Evolutionary conservation across 1,140 invertebrate genomes (phyloP).

Genomic region (Eufriesea mexicana): DNA sequence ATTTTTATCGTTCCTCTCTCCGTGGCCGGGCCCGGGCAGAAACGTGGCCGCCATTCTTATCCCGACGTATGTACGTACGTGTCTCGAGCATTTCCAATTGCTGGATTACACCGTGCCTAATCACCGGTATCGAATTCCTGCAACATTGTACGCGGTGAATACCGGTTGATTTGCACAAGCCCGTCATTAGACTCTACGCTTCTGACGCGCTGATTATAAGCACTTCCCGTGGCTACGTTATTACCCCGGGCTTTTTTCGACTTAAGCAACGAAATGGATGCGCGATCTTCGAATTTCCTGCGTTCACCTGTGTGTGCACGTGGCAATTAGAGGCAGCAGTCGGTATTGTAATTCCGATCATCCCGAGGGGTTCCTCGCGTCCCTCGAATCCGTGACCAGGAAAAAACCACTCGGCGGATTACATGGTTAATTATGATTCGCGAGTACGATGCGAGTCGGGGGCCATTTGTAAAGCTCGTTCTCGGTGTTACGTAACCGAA

Average conservation of each 20-base stretch:
- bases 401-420: background rate
- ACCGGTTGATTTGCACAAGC: slow-evolving; percentile 39
- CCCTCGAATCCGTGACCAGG: background rate
- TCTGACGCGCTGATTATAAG: slow-evolving; percentile 39
- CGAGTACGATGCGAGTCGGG: background rate
- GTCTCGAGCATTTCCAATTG: slow-evolving; percentile 2
- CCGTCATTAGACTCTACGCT: slow-evolving; percentile 31
- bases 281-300: background rate
- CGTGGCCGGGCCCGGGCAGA: no score
- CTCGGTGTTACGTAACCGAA: background rate
- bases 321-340: slow-evolving; percentile 5
- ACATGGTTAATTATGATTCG: background rate
- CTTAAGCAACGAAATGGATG: background rate
- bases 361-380: background rate
- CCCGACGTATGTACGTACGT: background rate
- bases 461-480: background rate
- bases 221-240: slow-evolving; percentile 39
- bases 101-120: background rate
- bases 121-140: slow-evolving; percentile 16
- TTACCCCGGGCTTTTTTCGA: slow-evolving; percentile 15
- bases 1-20: slow-evolving; percentile 30
- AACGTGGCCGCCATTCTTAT: background rate
- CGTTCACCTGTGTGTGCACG: background rate
- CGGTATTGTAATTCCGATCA: background rate
- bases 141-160: slow-evolving; percentile 36